These are phyloP conservation scores for Halcyon chelicuti DNA, from an alignment of 2,797 vertebrate genomes.

Conservation along the genomic window DNA sequence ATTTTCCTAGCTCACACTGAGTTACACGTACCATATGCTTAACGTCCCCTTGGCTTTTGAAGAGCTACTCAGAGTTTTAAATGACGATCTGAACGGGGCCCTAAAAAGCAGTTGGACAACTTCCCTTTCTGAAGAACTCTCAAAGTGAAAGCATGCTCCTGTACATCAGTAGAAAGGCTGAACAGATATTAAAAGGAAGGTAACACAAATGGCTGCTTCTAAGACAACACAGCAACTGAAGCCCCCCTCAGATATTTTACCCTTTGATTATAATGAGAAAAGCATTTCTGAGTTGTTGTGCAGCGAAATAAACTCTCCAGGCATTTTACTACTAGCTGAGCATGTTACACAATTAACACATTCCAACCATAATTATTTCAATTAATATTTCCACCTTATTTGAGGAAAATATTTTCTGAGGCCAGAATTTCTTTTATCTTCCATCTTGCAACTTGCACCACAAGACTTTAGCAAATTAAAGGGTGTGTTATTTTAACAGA, in stretches of 20 bases:
- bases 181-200: not conserved
- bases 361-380: not conserved
- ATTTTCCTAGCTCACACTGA: not conserved
- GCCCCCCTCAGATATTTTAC: not conserved
- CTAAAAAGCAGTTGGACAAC: not conserved
- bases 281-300: not conserved
- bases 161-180: not conserved
- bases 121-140: not conserved
- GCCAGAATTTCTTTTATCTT: constrained; percentile 46
- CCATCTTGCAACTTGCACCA: constrained; percentile 20
- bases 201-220: not conserved
- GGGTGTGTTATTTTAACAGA: constrained; percentile 63
- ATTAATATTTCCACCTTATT: constrained; percentile 17
- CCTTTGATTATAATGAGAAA: not conserved
- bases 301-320: not conserved
- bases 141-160: not conserved
- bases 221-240: not conserved
- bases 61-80: not conserved
- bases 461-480: constrained; percentile 47
- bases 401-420: constrained; percentile 49
- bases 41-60: not conserved
- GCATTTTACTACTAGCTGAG: not conserved
- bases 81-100: not conserved
- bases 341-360: not conserved
- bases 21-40: not conserved